phyloP scores from a whole-genome alignment of 2,797 vertebrate genomes.

The Myotis findleyi region DNA sequence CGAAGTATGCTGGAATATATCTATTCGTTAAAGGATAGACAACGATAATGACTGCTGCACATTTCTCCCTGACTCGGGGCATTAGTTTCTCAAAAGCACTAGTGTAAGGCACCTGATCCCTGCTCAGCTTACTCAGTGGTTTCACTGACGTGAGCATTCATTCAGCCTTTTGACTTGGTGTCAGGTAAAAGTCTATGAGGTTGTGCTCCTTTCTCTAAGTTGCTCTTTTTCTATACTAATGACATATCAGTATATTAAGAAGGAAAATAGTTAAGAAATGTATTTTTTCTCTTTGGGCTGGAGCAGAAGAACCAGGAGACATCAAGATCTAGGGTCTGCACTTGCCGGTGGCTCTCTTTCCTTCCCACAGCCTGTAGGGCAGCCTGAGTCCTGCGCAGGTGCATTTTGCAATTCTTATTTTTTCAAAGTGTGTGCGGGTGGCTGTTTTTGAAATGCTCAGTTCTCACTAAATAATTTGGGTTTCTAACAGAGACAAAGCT shows the following conservation, averaged over 20 bases:
- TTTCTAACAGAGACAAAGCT: not conserved
- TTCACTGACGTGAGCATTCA: not conserved
- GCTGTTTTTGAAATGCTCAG: not conserved
- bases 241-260: not conserved
- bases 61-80: not conserved
- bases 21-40: not conserved
- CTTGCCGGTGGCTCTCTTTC: too few relatives aligned
- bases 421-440: too few relatives aligned
- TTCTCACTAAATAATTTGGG: not conserved
- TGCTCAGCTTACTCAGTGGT: not conserved
- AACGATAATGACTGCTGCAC: not conserved
- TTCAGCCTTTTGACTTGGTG: not conserved
- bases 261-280: not conserved
- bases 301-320: not conserved
- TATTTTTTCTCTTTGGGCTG: not conserved
- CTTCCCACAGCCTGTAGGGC: rapidly evolving
- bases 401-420: too few relatives aligned
- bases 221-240: not conserved
- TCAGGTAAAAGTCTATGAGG: not conserved
- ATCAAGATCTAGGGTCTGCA: not conserved
- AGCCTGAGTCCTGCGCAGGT: not conserved
- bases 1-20: not conserved
- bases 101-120: not conserved
- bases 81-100: not conserved
- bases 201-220: not conserved